Percentiles rank a stretch among this genome's conserved stretches.
Evolutionary conservation across 2,888 invertebrate genomes (phyloP).

Genomic region (Ectropis crepuscularia): DNA sequence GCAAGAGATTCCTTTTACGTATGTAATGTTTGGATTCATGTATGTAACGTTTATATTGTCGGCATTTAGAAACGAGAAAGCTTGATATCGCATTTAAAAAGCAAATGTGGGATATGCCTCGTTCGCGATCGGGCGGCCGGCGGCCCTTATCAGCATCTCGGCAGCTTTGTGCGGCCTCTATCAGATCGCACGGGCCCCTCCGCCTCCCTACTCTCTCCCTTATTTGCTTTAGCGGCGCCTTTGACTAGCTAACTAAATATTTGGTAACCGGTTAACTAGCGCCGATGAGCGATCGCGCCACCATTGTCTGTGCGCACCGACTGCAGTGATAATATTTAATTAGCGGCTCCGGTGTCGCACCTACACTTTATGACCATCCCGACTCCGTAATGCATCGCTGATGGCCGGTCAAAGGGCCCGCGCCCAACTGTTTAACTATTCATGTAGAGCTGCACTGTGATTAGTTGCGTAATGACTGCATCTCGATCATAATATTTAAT

Average conservation of each 20-base stretch:
- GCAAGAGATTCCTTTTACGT: slow-evolving; percentile 31
- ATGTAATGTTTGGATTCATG: slow-evolving; percentile 16
- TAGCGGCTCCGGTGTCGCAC: slow-evolving; percentile 78
- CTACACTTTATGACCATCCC: slow-evolving; percentile 60
- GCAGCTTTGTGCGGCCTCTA: slow-evolving; percentile 67
- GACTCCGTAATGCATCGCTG: slow-evolving; percentile 56
- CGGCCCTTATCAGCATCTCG: slow-evolving; percentile 71
- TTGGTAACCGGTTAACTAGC: slow-evolving; percentile 79
- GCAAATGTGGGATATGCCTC: slow-evolving; percentile 60
- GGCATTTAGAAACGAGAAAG: slow-evolving; percentile 34
- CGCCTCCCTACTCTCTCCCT: slow-evolving; percentile 55
- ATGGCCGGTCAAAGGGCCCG: slow-evolving; percentile 68
- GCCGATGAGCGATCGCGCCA: slow-evolving; percentile 73
- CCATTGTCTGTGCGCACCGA: slow-evolving; percentile 75
- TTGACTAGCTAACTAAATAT: slow-evolving; percentile 78
- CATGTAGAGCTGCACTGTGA: slow-evolving; percentile 61
- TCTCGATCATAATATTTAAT: slow-evolving; percentile 61
- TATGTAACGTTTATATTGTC: slow-evolving; percentile 21
- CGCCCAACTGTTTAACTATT: slow-evolving; percentile 69
- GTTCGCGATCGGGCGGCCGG: slow-evolving; percentile 59
- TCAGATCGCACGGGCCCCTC: slow-evolving; percentile 68
- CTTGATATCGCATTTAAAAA: slow-evolving; percentile 52
- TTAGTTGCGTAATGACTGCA: slow-evolving; percentile 69
- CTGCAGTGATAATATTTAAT: slow-evolving; percentile 82
- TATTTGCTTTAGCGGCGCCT: slow-evolving; percentile 73